Evolutionary conservation across 2,888 invertebrate species (phyloP), one percentile per base, ranked within the genome.

Genomic region (Drosophila borealis): DNA sequence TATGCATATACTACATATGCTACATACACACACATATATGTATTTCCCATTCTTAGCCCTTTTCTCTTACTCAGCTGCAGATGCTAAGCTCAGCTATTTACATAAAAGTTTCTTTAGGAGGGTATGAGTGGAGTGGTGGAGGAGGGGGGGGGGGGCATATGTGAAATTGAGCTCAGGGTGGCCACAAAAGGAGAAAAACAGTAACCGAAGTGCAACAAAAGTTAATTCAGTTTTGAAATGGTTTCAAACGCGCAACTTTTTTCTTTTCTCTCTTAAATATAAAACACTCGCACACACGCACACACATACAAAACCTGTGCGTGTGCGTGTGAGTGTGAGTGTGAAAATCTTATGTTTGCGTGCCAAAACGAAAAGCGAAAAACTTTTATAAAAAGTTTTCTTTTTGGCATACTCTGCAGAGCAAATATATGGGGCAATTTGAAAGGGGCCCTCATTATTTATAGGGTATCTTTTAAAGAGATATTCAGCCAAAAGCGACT

Each of bases 171-270:
- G 57, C 54, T 67, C 14, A 14, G 46, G 50, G 66, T 50, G 29
- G 54, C 50, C 66, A 37, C 67, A 71, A 46, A 59, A 62, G 62
- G 39, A 36, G 46, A 56, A 59, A 63, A 64, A 60, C 59, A 42
- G 60, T 49, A 57, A 59, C 73, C 69, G 72, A 83, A 83, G 83
- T 81, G 81, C 81, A 81, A 76, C 83, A 83, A 83, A 83, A 81
- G 81, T 81, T 81, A 81, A 83, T 80, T 78, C 81, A 73, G 78
- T 83, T 81, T 78, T 74, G 70, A 83, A 83, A 80, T 80, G 81
- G 76, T 82, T 80, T 80, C 46, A 70, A 80, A 62, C 72, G 68
- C 64, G 71, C 68, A 29, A 77, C 70, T 64, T 77, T 70, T 49
- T 64, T 59, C 19, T 33, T 29, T 48, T 29, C 29, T 57, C 10